These are phyloP conservation scores for Disparrhopalites patrizii DNA, from an alignment of 2,888 invertebrate genomes.

Conservation along the genomic window DNA sequence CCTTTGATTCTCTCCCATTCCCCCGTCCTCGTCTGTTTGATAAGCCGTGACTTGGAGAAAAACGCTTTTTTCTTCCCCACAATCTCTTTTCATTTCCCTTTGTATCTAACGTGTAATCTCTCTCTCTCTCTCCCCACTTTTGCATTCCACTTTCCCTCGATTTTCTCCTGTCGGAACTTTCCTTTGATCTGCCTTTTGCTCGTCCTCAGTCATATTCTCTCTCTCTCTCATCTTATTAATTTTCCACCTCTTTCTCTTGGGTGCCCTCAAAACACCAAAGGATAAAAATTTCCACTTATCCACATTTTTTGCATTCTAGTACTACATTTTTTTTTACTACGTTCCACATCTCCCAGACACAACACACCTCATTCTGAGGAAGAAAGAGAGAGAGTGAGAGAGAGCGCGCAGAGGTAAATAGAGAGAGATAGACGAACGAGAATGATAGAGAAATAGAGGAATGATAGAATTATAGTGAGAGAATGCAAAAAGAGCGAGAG, in stretches of 20 bases:
- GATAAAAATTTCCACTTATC: too few species aligned
- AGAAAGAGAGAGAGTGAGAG: background rate
- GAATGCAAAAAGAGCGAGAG: too few species aligned
- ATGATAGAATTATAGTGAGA: too few species aligned
- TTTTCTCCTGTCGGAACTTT: too few species aligned
- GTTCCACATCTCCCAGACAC: background rate
- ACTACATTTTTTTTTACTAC: background rate
- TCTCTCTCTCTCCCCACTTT: too few species aligned
- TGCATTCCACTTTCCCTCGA: too few species aligned
- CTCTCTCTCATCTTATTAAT: background rate
- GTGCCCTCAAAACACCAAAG: too few species aligned
- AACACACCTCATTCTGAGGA: background rate
- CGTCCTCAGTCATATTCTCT: background rate
- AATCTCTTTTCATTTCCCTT: background rate
- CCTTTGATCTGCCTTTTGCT: too few species aligned
- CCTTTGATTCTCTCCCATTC: background rate
- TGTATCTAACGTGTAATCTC: background rate
- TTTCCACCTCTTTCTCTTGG: background rate
- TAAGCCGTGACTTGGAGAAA: too few species aligned
- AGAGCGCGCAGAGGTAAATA: background rate
- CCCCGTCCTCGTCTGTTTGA: background rate
- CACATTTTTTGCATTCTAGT: background rate
- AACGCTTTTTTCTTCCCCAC: background rate
- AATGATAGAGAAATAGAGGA: background rate
- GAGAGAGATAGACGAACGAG: background rate